Percentiles rank a stretch among this genome's conserved stretches.
Conservation (phyloP, 1,140 invertebrate genomes). For the Drosophila teissieri region DNA sequence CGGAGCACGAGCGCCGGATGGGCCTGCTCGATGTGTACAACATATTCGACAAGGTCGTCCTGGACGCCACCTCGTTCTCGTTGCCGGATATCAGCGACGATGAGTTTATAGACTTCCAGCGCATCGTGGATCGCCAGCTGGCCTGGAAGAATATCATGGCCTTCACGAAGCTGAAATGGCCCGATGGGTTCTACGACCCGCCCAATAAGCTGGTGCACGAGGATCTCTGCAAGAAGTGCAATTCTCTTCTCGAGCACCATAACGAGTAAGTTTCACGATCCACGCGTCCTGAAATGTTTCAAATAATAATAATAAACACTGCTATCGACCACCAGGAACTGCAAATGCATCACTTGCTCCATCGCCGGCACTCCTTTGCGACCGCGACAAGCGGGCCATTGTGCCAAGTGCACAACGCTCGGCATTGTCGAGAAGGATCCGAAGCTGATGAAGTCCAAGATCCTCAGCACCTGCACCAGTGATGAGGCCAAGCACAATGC, state of each 20-base stretch:
- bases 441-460: constrained; percentile 81
- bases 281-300: neutral
- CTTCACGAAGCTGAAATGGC: constrained; percentile 80
- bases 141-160: constrained; percentile 84
- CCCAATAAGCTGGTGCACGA: constrained; percentile 77
- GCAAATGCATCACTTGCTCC: constrained; percentile 83
- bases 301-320: neutral
- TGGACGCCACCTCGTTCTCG: constrained; percentile 78
- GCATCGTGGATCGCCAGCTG: constrained; percentile 74
- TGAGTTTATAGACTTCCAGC: constrained; percentile 80
- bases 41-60: constrained; percentile 81
- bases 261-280: constrained; percentile 55
- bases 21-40: constrained; percentile 78
- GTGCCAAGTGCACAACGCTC: constrained; percentile 78
- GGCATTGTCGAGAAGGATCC: constrained; percentile 79
- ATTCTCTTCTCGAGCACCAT: constrained; percentile 77
- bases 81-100: constrained; percentile 77
- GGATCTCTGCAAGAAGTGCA: constrained; percentile 79
- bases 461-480: constrained; percentile 77
- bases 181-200: constrained; percentile 77
- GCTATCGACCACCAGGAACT: constrained; percentile 50
- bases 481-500: constrained; percentile 73
- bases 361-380: constrained; percentile 79
- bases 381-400: constrained; percentile 65
- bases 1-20: constrained; percentile 74